Evolutionary conservation across 2,113 vertebrate species (phyloP), one percentile per base, ranked within the genome.

Genomic region (Oceanodroma tethys): DNA sequence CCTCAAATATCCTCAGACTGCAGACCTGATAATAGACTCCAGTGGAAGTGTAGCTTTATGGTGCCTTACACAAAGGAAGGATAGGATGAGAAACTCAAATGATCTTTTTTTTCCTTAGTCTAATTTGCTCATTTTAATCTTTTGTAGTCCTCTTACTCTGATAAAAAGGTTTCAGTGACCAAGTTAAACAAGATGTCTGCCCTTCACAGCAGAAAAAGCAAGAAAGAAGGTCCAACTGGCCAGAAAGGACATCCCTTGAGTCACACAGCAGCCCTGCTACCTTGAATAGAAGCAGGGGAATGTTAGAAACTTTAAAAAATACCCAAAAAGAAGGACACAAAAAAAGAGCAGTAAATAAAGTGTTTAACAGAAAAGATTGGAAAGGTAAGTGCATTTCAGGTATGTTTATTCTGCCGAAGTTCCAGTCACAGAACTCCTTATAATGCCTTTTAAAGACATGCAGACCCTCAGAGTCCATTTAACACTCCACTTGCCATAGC

Each of bases 351-450:
- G 65, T 1, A 12, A 40, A 13, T 3, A 16, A 6, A 55, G 65
- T 5, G 8, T 16, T 45, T 5, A 53, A 5, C 4, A 23, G 4
- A 43, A 9, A 15, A 38, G 43, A 23, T 25, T 2, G 27, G 71
- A 16, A 52, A 86, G 65, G 53, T 36, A 40, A 47, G 34, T 10
- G 68, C 26, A 10, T 6, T 23, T 56, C 78, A 48, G 56, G 3
- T 0, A 0, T 7, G 52, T 25, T 10, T 38, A 14, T 20, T 26
- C 38, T 38, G 40, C 63, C 36, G 20, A 7, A 32, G 52, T 1
- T 21, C 70, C 50, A n/a, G 48, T 0, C 13, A 2, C 53, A 72
- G n/a, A 43, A 9, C 25, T 36, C 48, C 0, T 0, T 12, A 5
- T 22, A 42, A 52, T 2, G 16, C 55, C 63, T 63, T 38, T 38